Base-by-base conservation (phyloP, 2,888 invertebrate species). In the Neoaliturus tenellus region DNA sequence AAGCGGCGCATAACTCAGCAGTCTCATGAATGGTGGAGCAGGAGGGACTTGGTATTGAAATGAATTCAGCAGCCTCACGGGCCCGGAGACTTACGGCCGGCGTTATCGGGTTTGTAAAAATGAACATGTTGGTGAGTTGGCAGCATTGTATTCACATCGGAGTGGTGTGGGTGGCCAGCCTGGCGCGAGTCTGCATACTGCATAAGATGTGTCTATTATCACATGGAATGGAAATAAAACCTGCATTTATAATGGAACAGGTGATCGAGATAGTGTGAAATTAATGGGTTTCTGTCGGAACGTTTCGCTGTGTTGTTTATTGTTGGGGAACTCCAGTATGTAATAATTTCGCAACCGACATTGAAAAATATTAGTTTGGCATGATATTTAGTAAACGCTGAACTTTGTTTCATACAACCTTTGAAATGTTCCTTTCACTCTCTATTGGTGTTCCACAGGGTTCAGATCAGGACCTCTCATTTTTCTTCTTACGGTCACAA, bases 61-160 rank as follows among this genome's bases (percentile, higher is more conserved):
- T 75, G 75, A 41, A 75, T 75, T 41, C 75, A 75, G 48, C 41
- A 75, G 71, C 71, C 41, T 35, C 33, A 23, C 20, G n/a, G 4
- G 4, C 14, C 3, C 8, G 20, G 17, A 35, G 41, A 35, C 44
- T 25, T 35, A 6, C 23, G 48, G 75, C 48, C 48, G 28, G 20
- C 25, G 5, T 23, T 48, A 41, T 41, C 41, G 28, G 23, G 39
- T 5, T 23, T 8, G 75, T 75, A 75, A 75, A 75, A 75, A 75
- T 75, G 75, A 75, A 75, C 75, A 75, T 75, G 75, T 75, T n/a
- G 75, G 41, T 75, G 75, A 75, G 75, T 35, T 75, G 75, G 75
- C 75, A 75, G 75, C 75, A 75, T 75, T 75, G 75, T 75, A 75
- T 75, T 75, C 75, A 75, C 75, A 75, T 75, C 20, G 71, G 71